These are phyloP conservation scores for Listrodromus nycthemerus DNA, from an alignment of 2,888 invertebrate species.

Conservation along the genomic window DNA sequence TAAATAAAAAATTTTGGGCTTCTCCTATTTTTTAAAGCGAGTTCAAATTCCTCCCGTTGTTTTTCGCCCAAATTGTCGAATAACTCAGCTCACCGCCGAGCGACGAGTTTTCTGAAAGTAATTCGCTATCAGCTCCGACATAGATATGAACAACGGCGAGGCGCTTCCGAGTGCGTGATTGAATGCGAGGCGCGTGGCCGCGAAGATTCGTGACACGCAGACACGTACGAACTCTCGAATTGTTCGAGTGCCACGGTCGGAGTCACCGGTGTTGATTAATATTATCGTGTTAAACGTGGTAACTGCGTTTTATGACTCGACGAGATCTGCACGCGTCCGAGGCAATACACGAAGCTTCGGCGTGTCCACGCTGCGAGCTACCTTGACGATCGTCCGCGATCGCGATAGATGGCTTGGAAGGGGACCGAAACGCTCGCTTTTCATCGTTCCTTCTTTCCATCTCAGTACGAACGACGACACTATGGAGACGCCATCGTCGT, in stretches of 20 bases:
- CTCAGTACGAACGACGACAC: conserved; percentile 58
- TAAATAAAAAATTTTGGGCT: too few species aligned
- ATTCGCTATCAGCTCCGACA: neutral
- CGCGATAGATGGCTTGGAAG: conserved; percentile 56
- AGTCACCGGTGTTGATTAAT: neutral
- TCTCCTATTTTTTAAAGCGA: too few species aligned
- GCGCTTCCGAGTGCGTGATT: conserved; percentile 23
- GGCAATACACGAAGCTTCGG: neutral
- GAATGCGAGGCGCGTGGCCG: conserved; percentile 26
- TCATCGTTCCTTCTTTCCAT: conserved; percentile 55
- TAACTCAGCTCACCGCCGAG: neutral
- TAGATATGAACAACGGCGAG: neutral
- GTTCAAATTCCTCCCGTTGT: too few species aligned
- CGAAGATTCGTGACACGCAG: neutral
- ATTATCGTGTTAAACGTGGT: conserved; percentile 11
- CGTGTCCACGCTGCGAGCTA: conserved; percentile 19
- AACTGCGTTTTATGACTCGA: conserved; percentile 24
- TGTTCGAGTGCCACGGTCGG: neutral
- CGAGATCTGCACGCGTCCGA: conserved; percentile 27
- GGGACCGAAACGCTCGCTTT: conserved; percentile 56
- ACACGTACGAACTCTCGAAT: conserved; percentile 1
- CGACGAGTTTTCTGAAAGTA: neutral
- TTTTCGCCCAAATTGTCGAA: neutral
- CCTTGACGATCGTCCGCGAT: conserved; percentile 61
- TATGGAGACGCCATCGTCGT: conserved; percentile 51